Base-by-base conservation (phyloP, 2,888 invertebrate species). In the Idaea dimidiata region DNA sequence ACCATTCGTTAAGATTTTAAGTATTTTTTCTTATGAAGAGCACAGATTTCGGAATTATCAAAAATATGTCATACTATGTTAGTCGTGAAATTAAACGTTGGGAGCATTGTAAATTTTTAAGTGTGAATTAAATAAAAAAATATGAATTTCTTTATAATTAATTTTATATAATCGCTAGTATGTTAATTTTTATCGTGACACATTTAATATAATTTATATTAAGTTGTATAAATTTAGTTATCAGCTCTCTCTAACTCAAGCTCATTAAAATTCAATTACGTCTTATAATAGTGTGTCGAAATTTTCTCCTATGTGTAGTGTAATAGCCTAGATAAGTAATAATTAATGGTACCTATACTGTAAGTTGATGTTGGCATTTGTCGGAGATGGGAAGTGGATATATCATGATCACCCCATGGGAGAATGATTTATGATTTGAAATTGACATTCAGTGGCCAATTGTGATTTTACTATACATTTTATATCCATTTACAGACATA, bases 401-500 rank as follows among this genome's bases (percentile, higher is more conserved):
- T 73, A 72, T 75, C 66, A 72, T 74, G 71, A 75, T 73, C 77
- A 62, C 71, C 66, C 67, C 66, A 66, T 72, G 69, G 67, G 70
- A 73, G 65, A 72, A 69, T 72, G 64, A 71, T 72, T 73, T 69
- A 68, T 63, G 72, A 72, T 76, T 75, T 74, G 62, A 76, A 79
- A 77, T 75, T 79, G 70, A 75, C 80, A 82, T 81, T 80, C 82
- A 83, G 86, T 81, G 87, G 91, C 91, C 90, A 91, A 90, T 86
- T 88, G 89, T 84, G 79, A 87, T 84, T 85, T 85, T 82, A 80
- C 75, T 90, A 87, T 91, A 90, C 89, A 87, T 80, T 88, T 89
- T 89, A 86, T 89, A 89, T 87, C 88, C 86, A 83, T 91, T 88
- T 91, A 90, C 87, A 87, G 81, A 87, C 86, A 82, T 85, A 87